Evolutionary conservation across 2,797 vertebrate genomes (phyloP).

Genomic region (Xenentodon cancila): DNA sequence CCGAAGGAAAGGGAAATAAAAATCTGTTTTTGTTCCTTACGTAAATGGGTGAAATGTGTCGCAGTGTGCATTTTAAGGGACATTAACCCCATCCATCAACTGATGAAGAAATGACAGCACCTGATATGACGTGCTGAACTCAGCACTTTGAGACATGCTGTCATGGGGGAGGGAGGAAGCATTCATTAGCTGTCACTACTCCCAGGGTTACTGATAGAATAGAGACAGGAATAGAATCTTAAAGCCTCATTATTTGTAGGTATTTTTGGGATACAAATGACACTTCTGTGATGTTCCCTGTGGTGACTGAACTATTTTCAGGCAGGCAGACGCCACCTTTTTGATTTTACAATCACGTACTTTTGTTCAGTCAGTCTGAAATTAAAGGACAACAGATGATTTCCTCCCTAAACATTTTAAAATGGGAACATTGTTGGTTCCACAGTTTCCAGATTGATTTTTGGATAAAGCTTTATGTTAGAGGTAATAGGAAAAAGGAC

Average conservation of each 20-base stretch:
- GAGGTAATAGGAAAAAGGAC: not conserved
- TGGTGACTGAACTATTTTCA: conserved; percentile 43
- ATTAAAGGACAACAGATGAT: not conserved
- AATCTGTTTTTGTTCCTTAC: conserved; percentile 33
- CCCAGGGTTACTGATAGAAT: conserved; percentile 36
- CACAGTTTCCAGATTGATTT: not conserved
- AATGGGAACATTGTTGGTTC: no score
- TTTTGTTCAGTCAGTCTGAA: conserved; percentile 4
- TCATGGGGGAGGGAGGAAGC: conserved; percentile 19
- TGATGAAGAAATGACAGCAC: conserved; percentile 13
- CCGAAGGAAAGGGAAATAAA: conserved; percentile 21
- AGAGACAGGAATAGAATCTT: conserved; percentile 52
- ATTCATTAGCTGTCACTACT: conserved; percentile 42
- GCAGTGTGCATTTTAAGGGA: not conserved
- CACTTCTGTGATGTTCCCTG: conserved; percentile 25
- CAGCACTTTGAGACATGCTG: conserved; percentile 29
- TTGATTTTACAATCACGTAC: conserved; percentile 9
- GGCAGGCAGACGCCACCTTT: conserved; percentile 2
- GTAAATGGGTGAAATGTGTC: conserved; percentile 7
- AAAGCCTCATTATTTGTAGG: conserved; percentile 23
- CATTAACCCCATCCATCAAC: conserved; percentile 21
- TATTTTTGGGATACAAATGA: conserved; percentile 48
- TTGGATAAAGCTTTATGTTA: not conserved
- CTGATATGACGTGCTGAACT: conserved; percentile 30
- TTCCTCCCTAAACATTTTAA: no score